Base-by-base conservation (phyloP, 2,797 vertebrate genomes). In the Lates japonicus region DNA sequence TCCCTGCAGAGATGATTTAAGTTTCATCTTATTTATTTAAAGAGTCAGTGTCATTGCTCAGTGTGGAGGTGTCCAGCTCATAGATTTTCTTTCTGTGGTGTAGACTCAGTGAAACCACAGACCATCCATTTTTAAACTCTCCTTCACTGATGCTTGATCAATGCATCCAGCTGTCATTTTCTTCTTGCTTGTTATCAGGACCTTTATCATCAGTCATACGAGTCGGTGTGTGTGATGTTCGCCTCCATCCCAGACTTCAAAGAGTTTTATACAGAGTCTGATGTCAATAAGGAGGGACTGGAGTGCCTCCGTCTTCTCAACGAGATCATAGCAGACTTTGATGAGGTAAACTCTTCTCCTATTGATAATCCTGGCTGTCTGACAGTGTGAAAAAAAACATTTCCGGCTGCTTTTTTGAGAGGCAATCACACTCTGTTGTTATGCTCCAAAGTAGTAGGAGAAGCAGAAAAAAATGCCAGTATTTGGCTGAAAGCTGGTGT, bases 231-330 rank as follows among this genome's bases (percentile, higher is more conserved):
- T 59, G 97, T 99, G 89, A 99, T 99, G 98, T 99, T 99, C 83
- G 98, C 98, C 87, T 99, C 98, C 82, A 98, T 99, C 77, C 98
- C 98, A 0, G 98, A 99, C 92, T 99, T 99, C 94, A 99, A 99
- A 90, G 98, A 99, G 84, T 99, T 99, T 93, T 99, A 99, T 81
- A 99, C 97, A 0, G 98, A 99, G 92, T 99, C 97, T 4, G 98
- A 99, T 58, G 98, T 99, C 85, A 99, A 99, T 94, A 99, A 99
- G 92, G 98, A 99, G 89, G 98, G 98, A 55, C 90, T 99, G 93
- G 98, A 99, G 90, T 99, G 98, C 86, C 97, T 99, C 31, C 95
- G 98, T 78, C 97, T 99, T 52, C 95, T 99, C 88, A 99, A 99
- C 61, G 98, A 99, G 95, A 99, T 99, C 93, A 98, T 98, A 82